phyloP scores from a whole-genome alignment of 2,888 invertebrate species.

The Unio pictorum region DNA sequence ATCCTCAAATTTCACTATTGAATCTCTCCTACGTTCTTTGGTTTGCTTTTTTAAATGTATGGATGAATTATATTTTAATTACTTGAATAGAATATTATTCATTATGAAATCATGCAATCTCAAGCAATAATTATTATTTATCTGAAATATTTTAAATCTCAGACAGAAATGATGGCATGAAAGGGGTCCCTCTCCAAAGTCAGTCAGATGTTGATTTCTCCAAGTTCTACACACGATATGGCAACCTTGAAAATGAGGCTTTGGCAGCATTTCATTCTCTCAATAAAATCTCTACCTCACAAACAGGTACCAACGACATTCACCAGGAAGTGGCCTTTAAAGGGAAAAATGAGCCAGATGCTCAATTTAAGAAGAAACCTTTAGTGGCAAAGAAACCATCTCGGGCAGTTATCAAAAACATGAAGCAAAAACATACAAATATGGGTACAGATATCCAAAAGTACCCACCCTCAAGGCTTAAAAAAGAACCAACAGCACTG shows the following conservation, averaged over 20 bases:
- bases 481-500: too few species aligned
- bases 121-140: not conserved
- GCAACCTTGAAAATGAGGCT: slow-evolving; percentile 55
- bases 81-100: too few species aligned
- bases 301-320: too few species aligned
- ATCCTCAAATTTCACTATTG: too few species aligned
- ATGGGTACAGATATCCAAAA: too few species aligned
- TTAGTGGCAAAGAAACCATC: not conserved
- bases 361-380: not conserved
- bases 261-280: slow-evolving; percentile 61
- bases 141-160: slow-evolving; percentile 9
- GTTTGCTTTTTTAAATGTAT: too few species aligned
- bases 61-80: too few species aligned
- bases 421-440: too few species aligned
- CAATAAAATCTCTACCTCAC: slow-evolving; percentile 46
- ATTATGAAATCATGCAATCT: not conserved
- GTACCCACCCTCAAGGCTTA: too few species aligned
- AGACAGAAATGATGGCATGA: slow-evolving; percentile 37
- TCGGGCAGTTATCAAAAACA: not conserved
- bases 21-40: too few species aligned
- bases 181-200: slow-evolving; percentile 5
- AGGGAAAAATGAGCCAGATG: not conserved
- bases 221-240: slow-evolving; percentile 49
- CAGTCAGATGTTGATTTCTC: slow-evolving; percentile 47
- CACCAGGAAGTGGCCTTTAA: not conserved